Percentiles rank a stretch among this genome's conserved stretches.
Evolutionary conservation across 2,888 invertebrate genomes (phyloP).

Genomic region (Acanthosepion lycidas): DNA sequence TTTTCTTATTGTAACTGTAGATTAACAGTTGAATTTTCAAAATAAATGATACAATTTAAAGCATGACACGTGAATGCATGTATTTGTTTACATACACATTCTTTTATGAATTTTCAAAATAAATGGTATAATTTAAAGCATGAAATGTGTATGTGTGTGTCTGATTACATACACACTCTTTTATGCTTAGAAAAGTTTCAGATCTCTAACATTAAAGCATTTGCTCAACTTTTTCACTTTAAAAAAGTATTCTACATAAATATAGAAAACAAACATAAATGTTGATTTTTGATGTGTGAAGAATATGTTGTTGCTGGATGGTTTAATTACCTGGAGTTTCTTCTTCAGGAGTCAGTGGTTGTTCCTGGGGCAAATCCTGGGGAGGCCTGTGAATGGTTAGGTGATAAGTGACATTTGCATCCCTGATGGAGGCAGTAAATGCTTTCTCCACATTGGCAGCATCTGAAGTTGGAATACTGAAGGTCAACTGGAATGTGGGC

Average conservation of each 20-base stretch:
- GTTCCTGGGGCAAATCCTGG: conserved; percentile 35
- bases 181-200: no score
- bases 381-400: conserved; percentile 60
- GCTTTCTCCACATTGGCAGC: conserved; percentile 58
- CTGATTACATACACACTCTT: no score
- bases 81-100: background rate
- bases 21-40: background rate
- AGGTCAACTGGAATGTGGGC: conserved; percentile 61
- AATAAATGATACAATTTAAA: background rate
- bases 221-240: no score
- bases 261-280: no score
- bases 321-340: conserved; percentile 37
- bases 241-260: no score
- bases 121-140: no score
- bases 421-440: conserved; percentile 59
- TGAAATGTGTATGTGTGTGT: no score
- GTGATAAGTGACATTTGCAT: conserved; percentile 55
- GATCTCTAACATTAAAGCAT: no score
- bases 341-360: conserved; percentile 42
- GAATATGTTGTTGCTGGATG: background rate
- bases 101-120: no score
- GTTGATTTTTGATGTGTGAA: no score
- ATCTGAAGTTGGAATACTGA: conserved; percentile 68
- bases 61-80: background rate
- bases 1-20: no score